Percentiles rank a stretch among this genome's conserved stretches.
These are phyloP conservation scores for Oceanites oceanicus DNA, from an alignment of 2,113 vertebrate species.

Conservation along the genomic window DNA sequence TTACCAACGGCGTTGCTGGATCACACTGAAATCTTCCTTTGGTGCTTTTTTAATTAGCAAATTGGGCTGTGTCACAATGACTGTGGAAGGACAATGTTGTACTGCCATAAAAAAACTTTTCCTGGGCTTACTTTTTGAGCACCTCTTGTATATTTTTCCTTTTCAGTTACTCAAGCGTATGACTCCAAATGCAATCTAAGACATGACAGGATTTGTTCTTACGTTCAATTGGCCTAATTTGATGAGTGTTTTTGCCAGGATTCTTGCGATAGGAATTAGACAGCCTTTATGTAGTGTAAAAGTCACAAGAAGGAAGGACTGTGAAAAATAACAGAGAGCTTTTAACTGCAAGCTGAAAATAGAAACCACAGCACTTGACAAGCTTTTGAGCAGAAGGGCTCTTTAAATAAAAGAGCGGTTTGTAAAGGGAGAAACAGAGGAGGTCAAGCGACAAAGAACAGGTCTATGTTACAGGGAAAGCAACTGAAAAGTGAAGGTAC, in stretches of 20 bases:
- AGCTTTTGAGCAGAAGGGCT: constrained; percentile 34
- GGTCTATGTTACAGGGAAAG: constrained; percentile 6
- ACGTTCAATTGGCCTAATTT: not conserved
- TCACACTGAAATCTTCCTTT: not conserved
- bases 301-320: constrained; percentile 2
- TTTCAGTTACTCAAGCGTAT: not conserved
- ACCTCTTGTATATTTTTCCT: not conserved
- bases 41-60: not conserved
- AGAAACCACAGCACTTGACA: constrained; percentile 31
- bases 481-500: constrained; percentile 2
- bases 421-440: constrained; percentile 30
- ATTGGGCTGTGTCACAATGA: not conserved
- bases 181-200: not conserved
- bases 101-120: not conserved
- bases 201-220: not conserved
- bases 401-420: constrained; percentile 43
- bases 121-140: not conserved
- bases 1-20: accelerated
- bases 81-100: not conserved
- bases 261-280: not conserved
- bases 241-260: not conserved
- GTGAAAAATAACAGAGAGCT: constrained; percentile 27
- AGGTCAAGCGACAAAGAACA: constrained; percentile 38
- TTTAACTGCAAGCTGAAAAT: constrained; percentile 39
- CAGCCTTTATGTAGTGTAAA: not conserved